Evolutionary conservation across 1,140 invertebrate genomes (phyloP), one percentile per base, ranked within the genome.

Genomic region (Agrypnia vestita): DNA sequence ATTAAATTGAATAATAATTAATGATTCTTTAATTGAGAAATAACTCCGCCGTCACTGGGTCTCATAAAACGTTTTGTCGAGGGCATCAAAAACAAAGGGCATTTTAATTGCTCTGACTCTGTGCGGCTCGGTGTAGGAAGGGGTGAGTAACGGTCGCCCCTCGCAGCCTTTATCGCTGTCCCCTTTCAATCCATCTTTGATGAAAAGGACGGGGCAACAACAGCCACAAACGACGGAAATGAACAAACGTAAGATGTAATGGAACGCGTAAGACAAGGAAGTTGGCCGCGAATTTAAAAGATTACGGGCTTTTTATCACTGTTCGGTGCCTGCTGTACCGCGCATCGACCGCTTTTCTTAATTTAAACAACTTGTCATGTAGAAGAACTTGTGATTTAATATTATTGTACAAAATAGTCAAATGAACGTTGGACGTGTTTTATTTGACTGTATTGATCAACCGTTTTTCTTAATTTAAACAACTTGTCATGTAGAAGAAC

Each of bases 11-110:
- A 35, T 35, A 47, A 71, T 71, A 71, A 71, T 51, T 49, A 71
- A 71, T 71, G 67, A 53, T 53, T 71, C 46, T 17, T 19, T 71
- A 71, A 71, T 49, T 51, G 67, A 17, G 46, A 71, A 51, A 53
- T 71, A 71, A 71, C 51, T 49, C 67, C 67, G n/a, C 67, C 67
- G 35, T 13, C 64, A 19, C 67, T 79, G 64, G 46, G 53, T 49
- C 55, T 43, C 25, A 67, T 73, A 71, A 78, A 79, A 79, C 77
- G 77, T 79, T 79, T 76, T 80, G 75, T 73, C 19, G 80, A 62
- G 49, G 49, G 77, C 75, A 79, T 77, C 78, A 76, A 82, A 80
- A 82, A 82, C 80, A 82, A 82, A 79, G 78, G 64, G 77, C 74
- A 64, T 77, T 82, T 82, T 82, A 82, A 82, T 82, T 82, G 80